Percentiles rank a stretch among this genome's conserved stretches.
Conservation (phyloP, 2,797 vertebrate species). For the Anguilla anguilla region DNA sequence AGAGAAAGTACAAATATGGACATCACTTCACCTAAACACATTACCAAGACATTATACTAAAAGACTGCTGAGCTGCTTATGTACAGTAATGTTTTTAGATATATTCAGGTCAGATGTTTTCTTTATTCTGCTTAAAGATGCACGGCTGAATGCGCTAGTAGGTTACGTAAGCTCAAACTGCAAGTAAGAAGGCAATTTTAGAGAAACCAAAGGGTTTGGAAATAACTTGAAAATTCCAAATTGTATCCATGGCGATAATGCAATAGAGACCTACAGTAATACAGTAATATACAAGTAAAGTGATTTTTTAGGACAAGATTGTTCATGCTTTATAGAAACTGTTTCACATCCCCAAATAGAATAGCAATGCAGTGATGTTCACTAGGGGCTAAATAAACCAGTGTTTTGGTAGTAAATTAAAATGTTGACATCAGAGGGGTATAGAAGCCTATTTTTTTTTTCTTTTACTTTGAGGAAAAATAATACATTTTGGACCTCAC, state of each 20-base stretch:
- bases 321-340: slow-evolving; percentile 17
- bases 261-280: slow-evolving; percentile 14
- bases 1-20: background rate
- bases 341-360: background rate
- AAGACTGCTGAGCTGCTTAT: background rate
- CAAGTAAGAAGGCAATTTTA: background rate
- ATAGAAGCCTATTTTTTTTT: slow-evolving; percentile 30
- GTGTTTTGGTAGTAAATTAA: background rate
- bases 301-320: background rate
- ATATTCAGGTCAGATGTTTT: slow-evolving; percentile 30
- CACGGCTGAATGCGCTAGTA: background rate
- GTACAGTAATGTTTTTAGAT: slow-evolving; percentile 26
- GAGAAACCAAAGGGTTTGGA: slow-evolving; percentile 21
- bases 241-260: slow-evolving; percentile 15
- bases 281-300: slow-evolving; percentile 13
- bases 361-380: background rate
- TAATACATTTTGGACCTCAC: background rate
- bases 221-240: slow-evolving; percentile 1
- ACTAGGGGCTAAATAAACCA: background rate
- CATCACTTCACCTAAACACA: background rate
- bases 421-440: background rate
- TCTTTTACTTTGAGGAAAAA: background rate
- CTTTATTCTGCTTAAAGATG: slow-evolving; percentile 9
- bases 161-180: slow-evolving; percentile 22
- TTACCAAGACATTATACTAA: background rate